A percentile compares a stretch with the other conserved stretches of the same genome.
Conservation (phyloP, 2,797 vertebrate species). For the Diceros bicornis region DNA sequence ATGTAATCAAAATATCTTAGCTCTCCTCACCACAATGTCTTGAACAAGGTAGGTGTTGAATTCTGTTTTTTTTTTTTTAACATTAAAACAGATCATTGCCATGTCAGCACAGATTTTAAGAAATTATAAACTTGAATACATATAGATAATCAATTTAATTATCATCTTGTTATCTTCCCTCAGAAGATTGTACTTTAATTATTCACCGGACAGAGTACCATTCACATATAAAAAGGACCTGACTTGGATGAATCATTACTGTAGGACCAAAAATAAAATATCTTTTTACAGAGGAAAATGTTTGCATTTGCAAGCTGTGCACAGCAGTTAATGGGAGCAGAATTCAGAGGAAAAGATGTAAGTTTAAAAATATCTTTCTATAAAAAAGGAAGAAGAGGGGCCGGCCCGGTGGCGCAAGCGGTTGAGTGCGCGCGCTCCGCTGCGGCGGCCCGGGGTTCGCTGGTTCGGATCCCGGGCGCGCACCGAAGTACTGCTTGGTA, state of each 20-base stretch:
- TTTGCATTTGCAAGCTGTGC: slow-evolving; percentile 65
- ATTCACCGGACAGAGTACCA: not conserved
- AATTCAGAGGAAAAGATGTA: slow-evolving; percentile 61
- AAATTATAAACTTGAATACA: slow-evolving; percentile 15
- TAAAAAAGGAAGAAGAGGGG: slow-evolving; percentile 76
- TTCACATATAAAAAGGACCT: slow-evolving; percentile 26
- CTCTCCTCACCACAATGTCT: not conserved
- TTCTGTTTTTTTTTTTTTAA: not conserved
- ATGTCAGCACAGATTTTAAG: slow-evolving; percentile 12
- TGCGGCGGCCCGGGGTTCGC: too few relatives aligned
- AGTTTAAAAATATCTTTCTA: slow-evolving; percentile 74
- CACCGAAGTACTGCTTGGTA: too few relatives aligned
- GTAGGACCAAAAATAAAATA: slow-evolving; percentile 59
- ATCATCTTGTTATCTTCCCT: not conserved
- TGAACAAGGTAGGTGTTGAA: not conserved
- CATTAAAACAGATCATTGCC: not conserved
- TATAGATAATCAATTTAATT: not conserved
- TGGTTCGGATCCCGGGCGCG: too few relatives aligned
- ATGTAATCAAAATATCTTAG: not conserved
- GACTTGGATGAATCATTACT: not conserved
- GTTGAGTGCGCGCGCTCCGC: too few relatives aligned
- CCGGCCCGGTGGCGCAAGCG: too few relatives aligned
- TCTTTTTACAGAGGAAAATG: slow-evolving; percentile 64
- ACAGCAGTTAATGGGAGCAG: not conserved
- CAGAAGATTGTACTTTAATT: slow-evolving; percentile 2